Evolutionary conservation across 2,113 vertebrate species (phyloP).

Genomic region (Perccottus glenii): DNA sequence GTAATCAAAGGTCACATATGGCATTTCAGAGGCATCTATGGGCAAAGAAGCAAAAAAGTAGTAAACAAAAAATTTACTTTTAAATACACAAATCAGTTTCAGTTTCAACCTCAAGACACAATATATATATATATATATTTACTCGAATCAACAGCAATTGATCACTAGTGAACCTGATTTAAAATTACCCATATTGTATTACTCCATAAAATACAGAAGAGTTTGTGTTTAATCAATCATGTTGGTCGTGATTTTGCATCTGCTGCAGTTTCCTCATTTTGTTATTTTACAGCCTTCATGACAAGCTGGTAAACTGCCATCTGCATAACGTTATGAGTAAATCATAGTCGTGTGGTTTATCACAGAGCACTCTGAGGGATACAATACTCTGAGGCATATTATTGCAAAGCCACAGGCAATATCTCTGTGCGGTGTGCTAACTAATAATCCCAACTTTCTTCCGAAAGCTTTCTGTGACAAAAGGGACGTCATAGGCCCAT

Average conservation of each 20-base stretch:
- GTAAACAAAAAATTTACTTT: constrained; percentile 3
- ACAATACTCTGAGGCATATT: neutral
- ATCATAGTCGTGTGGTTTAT: no score
- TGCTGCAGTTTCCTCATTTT: no score
- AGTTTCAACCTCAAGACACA: no score
- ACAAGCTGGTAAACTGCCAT: no score
- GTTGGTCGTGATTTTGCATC: no score
- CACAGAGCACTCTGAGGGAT: no score
- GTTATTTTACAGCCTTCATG: no score
- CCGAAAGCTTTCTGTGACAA: neutral
- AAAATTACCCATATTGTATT: no score
- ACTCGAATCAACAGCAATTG: neutral
- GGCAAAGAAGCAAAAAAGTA: neutral
- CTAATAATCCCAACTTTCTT: neutral
- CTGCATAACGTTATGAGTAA: no score
- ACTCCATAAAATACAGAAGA: no score
- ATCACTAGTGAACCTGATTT: neutral
- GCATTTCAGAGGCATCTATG: constrained; percentile 41
- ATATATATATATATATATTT: neutral
- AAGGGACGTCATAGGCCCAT: no score
- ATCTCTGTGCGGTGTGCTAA: neutral
- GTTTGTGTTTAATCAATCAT: no score
- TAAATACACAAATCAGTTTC: neutral
- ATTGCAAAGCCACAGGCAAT: neutral
- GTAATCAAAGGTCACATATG: constrained; percentile 39